Evolutionary conservation across 1,140 invertebrate species (phyloP).

Genomic region (Asobara japonica): DNA sequence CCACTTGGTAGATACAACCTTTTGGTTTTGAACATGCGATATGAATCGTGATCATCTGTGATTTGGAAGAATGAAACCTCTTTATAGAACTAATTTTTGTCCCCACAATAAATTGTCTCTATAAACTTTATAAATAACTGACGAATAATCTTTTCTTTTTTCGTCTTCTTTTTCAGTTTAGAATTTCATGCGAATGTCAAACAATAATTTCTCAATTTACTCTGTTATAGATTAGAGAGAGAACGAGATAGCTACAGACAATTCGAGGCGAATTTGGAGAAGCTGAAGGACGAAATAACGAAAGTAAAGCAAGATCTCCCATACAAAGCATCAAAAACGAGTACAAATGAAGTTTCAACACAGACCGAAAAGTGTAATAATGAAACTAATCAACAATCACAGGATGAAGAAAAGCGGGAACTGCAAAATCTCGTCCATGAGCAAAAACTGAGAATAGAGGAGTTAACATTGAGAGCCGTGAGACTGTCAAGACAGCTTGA

Average conservation of each 20-base stretch:
- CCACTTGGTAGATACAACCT: too few relatives aligned
- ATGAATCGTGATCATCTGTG: too few relatives aligned
- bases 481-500: constrained; percentile 56
- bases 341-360: constrained; percentile 41
- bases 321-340: constrained; percentile 21
- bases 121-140: too few relatives aligned
- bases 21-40: too few relatives aligned
- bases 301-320: constrained; percentile 49
- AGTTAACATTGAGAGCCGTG: constrained; percentile 53
- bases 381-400: constrained; percentile 34
- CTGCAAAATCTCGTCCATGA: constrained; percentile 52
- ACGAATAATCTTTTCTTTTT: too few relatives aligned
- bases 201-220: constrained; percentile 19
- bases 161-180: too few relatives aligned
- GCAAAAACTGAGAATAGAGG: constrained; percentile 59
- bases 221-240: constrained; percentile 51
- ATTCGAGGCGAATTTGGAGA: constrained; percentile 56
- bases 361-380: constrained; percentile 53
- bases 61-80: too few relatives aligned
- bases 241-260: constrained; percentile 50
- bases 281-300: constrained; percentile 53
- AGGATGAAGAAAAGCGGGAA: constrained; percentile 54
- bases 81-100: too few relatives aligned
- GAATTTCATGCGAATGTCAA: too few relatives aligned
- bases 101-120: too few relatives aligned